Base-by-base conservation (phyloP, 2,888 invertebrate species). In the Mechanitis messenoides region DNA sequence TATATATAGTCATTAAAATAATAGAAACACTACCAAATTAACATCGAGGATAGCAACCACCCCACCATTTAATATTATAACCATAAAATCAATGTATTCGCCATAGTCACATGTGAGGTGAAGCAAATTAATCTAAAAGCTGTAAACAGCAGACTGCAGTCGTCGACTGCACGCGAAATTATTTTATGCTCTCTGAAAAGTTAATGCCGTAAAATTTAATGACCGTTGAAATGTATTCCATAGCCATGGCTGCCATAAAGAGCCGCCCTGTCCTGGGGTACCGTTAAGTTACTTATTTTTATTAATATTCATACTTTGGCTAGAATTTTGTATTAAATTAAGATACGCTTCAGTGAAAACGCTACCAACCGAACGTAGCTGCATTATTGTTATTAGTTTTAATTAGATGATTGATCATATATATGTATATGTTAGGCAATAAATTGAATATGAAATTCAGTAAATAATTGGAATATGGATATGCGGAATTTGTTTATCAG, bases 191-290 rank as follows among this genome's bases (percentile, higher is more conserved):
- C 71, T 69, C 78, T 80, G 79, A 78, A 81, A 81, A 82, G 81
- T 83, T 77, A 76, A 77, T 69, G 78, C 72, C 79, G 71, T 83
- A 79, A 82, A 81, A 75, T 81, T 79, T 79, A 78, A 81, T 78
- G 77, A 75, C 65, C 72, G 74, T 72, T 74, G 76, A 76, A 79
- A 79, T 78, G 76, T 76, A 78, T 77, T 76, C 73, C 68, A 69
- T 66, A 58, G 50, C 61, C 47, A 59, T 50, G 63, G 65, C 68
- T 61, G 64, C 68, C 61, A 66, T 68, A 70, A 70, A 69, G 58
- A 46, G 60, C 53, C 54, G 61, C 45, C 28, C 58, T 53, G 60
- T 53, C 60, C 60, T 55, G 53, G 42, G 56, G 42, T 57, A 54
- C 47, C 58, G 50, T 58, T 61, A 56, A 53, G 50, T 61, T 38